A percentile compares a stretch with the other conserved stretches of the same genome.
Evolutionary conservation across 2,797 vertebrate species (phyloP).

Genomic region (Sparidentex hasta): DNA sequence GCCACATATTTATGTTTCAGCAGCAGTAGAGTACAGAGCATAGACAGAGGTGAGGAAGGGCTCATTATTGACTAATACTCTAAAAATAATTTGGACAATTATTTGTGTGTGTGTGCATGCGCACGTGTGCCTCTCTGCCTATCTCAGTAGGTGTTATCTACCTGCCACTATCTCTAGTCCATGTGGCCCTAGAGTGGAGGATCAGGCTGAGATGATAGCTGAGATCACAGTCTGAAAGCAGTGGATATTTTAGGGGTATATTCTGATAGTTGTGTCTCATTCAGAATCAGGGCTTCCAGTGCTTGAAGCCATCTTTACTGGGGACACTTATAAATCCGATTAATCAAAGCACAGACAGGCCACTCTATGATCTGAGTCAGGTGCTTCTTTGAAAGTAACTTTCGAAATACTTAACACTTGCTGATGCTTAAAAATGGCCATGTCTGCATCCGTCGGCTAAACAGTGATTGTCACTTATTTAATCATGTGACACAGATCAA

Average conservation of each 20-base stretch:
- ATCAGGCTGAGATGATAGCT: slow-evolving; percentile 8
- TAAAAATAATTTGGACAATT: neutral
- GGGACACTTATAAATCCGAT: neutral
- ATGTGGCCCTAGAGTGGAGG: slow-evolving; percentile 13
- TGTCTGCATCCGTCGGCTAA: neutral
- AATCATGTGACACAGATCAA: neutral
- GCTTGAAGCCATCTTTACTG: neutral
- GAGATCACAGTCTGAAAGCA: slow-evolving; percentile 23
- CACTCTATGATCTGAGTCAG: neutral
- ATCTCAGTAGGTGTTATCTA: slow-evolving; percentile 29
- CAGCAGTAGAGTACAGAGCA: no score
- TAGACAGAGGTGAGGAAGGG: no score
- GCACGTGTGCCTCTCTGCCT: neutral
- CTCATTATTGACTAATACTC: no score
- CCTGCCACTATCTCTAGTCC: slow-evolving; percentile 19
- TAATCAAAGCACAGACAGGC: neutral
- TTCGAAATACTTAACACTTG: neutral
- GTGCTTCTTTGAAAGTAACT: slow-evolving; percentile 6
- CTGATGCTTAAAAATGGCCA: neutral
- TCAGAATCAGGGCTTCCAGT: neutral
- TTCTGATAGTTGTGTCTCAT: slow-evolving; percentile 17
- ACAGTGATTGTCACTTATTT: neutral
- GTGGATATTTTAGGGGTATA: slow-evolving; percentile 22
- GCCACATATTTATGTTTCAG: no score
- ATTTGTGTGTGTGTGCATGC: neutral